phyloP scores from a whole-genome alignment of 2,888 invertebrate genomes.

The Papilio demoleus region DNA sequence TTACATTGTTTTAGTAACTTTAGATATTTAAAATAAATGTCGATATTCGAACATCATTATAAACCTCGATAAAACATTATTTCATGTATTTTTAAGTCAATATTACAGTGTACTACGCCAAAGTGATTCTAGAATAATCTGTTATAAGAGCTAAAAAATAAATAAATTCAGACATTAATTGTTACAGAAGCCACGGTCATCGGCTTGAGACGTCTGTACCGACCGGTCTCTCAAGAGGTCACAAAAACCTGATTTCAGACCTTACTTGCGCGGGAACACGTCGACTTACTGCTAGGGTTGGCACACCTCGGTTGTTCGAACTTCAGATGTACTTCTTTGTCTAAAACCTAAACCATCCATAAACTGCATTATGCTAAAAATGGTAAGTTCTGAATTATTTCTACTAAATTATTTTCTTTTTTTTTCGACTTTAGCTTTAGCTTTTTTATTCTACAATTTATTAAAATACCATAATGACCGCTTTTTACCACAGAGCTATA shows the following conservation, averaged over 20 bases:
- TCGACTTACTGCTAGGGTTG: background rate
- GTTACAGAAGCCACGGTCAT: slow-evolving; percentile 19
- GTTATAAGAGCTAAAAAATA: background rate
- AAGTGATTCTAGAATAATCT: background rate
- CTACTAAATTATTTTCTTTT: no score
- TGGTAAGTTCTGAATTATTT: no score
- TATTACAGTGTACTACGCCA: background rate
- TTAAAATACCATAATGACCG: no score
- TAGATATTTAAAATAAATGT: no score
- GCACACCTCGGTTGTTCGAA: background rate
- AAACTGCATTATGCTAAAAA: background rate
- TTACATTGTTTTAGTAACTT: no score
- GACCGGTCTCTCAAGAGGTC: slow-evolving; percentile 40
- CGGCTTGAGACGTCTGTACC: slow-evolving; percentile 6
- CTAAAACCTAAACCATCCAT: background rate
- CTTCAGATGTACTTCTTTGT: background rate
- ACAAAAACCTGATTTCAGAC: slow-evolving; percentile 40
- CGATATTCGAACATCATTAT: no score
- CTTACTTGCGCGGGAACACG: slow-evolving; percentile 8
- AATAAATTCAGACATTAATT: background rate
- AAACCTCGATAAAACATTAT: background rate
- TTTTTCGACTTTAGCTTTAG: no score
- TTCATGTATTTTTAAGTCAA: background rate
- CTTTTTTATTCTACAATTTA: no score
- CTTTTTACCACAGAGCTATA: no score